These are phyloP conservation scores for Osmerus mordax DNA, from an alignment of 2,113 vertebrate species.

Conservation along the genomic window DNA sequence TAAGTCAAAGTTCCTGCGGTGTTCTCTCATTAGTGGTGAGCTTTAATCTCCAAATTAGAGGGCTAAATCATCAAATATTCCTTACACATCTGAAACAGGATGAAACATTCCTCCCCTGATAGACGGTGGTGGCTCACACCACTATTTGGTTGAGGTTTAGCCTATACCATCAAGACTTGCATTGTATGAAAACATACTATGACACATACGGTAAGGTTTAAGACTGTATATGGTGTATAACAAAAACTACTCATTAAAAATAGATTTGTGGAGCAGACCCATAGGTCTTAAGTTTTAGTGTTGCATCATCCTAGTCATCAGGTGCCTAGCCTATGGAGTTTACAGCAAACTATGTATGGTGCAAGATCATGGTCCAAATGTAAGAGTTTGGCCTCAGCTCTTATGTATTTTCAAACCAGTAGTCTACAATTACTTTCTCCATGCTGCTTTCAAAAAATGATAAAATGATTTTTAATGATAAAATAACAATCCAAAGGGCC, in stretches of 20 bases:
- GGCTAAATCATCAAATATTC: constrained; percentile 55
- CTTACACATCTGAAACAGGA: constrained; percentile 57
- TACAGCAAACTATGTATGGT: too few species aligned
- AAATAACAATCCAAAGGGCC: constrained; percentile 5
- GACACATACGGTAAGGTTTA: too few species aligned
- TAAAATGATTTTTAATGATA: constrained; percentile 4
- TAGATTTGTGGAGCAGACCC: too few species aligned
- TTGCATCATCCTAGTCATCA: too few species aligned
- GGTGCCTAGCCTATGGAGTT: too few species aligned
- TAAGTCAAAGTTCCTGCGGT: constrained; percentile 28
- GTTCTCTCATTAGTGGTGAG: constrained; percentile 66
- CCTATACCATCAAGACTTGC: not conserved
- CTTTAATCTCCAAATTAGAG: constrained; percentile 61
- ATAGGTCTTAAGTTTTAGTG: too few species aligned
- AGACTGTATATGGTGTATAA: too few species aligned
- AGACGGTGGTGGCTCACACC: not conserved
- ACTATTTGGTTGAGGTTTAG: constrained; percentile 17
- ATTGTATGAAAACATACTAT: too few species aligned
- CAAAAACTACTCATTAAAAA: too few species aligned
- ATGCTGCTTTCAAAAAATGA: not conserved
- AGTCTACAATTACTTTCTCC: not conserved
- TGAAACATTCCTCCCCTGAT: constrained; percentile 1
- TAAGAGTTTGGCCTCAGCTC: too few species aligned
- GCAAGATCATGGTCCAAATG: too few species aligned
- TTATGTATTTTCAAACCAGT: too few species aligned